phyloP scores from a whole-genome alignment of 2,113 vertebrate species.

The Cariama cristata region DNA sequence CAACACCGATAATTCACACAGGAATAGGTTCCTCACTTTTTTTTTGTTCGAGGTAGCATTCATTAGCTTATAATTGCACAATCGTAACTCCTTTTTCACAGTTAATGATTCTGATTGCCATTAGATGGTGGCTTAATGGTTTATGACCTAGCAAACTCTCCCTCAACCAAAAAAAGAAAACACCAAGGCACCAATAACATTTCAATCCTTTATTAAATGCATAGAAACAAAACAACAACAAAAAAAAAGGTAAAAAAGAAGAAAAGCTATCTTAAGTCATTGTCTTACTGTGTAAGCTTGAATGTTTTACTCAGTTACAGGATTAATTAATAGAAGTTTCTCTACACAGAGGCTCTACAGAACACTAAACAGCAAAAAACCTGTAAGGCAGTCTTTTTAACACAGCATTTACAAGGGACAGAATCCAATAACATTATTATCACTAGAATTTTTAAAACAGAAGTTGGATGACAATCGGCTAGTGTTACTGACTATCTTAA shows the following conservation, averaged over 20 bases:
- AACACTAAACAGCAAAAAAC: background rate
- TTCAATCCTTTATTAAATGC: background rate
- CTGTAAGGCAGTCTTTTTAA: background rate
- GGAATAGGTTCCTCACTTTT: background rate
- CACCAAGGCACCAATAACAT: background rate
- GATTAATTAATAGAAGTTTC: background rate
- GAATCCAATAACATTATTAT: background rate
- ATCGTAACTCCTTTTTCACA: background rate
- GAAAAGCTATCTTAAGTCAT: background rate
- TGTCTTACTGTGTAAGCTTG: background rate
- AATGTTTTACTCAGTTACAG: background rate
- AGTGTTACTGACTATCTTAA: background rate
- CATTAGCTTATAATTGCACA: background rate
- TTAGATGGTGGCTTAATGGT: background rate
- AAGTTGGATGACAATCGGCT: background rate
- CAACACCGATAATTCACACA: background rate
- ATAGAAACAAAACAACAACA: background rate
- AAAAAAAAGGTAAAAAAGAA: background rate
- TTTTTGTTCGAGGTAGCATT: background rate
- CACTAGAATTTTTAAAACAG: background rate
- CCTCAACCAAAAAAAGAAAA: background rate
- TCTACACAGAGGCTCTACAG: background rate
- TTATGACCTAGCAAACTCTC: background rate
- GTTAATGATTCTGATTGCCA: background rate
- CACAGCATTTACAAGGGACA: background rate